A percentile compares a stretch with the other conserved stretches of the same genome.
phyloP scores from a whole-genome alignment of 2,888 invertebrate genomes.

The Drosophila sordidula region DNA sequence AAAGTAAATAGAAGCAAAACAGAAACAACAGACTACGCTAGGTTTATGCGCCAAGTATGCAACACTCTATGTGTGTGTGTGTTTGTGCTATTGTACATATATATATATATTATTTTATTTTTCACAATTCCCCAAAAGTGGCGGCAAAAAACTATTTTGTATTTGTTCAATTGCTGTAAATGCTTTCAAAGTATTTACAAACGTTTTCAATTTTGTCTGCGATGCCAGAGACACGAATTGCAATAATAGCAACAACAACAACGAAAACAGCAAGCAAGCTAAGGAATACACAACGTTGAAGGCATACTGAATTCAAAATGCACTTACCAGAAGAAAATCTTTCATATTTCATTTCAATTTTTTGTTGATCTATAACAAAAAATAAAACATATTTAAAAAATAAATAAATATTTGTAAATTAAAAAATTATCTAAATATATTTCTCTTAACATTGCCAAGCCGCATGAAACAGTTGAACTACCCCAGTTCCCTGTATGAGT shows the following conservation, averaged over 20 bases:
- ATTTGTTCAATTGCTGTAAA: conserved; percentile 80
- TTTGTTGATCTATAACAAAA: too few relatives aligned
- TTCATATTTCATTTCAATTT: too few relatives aligned
- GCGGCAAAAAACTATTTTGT: conserved; percentile 65
- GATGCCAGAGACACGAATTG: conserved; percentile 62
- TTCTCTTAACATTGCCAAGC: too few relatives aligned
- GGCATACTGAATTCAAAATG: background rate
- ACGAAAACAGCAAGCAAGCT: conserved; percentile 32
- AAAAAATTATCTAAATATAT: too few relatives aligned
- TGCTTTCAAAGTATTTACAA: conserved; percentile 79
- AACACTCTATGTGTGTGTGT: conserved; percentile 6
- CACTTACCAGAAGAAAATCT: background rate
- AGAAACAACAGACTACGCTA: conserved; percentile 21
- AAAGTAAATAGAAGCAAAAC: conserved; percentile 17
- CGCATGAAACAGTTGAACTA: background rate
- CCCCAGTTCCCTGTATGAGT: conserved; percentile 12
- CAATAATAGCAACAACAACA: conserved; percentile 43
- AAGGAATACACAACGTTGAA: background rate
- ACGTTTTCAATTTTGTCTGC: conserved; percentile 71
- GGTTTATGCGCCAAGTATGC: conserved; percentile 33
- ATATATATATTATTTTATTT: conserved; percentile 57
- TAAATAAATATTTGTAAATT: too few relatives aligned
- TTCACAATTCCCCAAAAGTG: conserved; percentile 62
- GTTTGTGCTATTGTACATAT: conserved; percentile 24
- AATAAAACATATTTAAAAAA: too few relatives aligned